Base-by-base conservation (phyloP, 2,888 invertebrate species). In the Steromphala cineraria region DNA sequence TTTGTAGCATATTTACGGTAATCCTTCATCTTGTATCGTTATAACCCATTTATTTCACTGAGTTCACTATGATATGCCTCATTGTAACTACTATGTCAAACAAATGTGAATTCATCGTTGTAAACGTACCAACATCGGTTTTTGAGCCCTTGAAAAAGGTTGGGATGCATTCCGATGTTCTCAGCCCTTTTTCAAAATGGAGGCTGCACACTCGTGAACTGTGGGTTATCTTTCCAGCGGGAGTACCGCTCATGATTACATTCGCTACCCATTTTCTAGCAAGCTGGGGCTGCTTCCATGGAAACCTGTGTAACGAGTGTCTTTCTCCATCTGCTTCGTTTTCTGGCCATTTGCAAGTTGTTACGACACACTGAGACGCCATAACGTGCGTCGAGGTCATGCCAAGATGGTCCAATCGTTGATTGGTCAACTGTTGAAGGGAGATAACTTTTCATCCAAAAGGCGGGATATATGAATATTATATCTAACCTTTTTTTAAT, bases 201-300 rank as follows among this genome's bases (percentile, higher is more conserved):
- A 62, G 62, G 62, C 62, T 62, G 62, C 62, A 62, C 28, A 62
- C 62, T 62, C 62, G 62, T 15, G 62, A 62, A 21, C 62, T 62
- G 28, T 62, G 62, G 24, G 62, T 62, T 28, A 62, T 62, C 17
- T 24, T 62, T 17, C 62, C 62, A 10, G 15, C 10, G 62, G 62
- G 62, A 13, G 62, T 62, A 4, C 62, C 62, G 28, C 62, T 62
- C 62, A 28, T 62, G 15, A 21, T 15, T 24, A 62, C 28, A 28
- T 62, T 62, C 62, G 62, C 19, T 2, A 62, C 62, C 62, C 62
- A 62, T 24, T 62, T 62, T 13, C 62, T 24, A 15, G 62, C 62
- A 28, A 62, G 62, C n/a, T 28, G 24, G 7, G 62, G 62, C 15
- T 21, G 24, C 17, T 28, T 62, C 62, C 62, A 62, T 28, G 62